Evolutionary conservation across 2,888 invertebrate species (phyloP), one percentile per base, ranked within the genome.

Genomic region (Chromoteleia sp.): DNA sequence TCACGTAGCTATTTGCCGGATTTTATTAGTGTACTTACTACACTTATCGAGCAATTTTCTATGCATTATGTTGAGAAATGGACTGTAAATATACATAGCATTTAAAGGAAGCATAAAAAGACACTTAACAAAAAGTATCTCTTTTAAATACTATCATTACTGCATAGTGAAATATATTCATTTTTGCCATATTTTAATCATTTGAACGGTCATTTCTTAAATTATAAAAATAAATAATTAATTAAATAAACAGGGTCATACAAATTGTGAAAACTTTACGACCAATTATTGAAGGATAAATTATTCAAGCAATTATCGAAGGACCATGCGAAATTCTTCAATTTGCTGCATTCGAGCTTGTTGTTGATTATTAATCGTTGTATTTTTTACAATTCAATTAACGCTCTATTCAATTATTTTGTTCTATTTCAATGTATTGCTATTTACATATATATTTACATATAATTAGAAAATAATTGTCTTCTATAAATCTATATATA

Each of bases 11-110:
- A 54, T 54, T 54, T 8, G 33, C 15, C 5, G n/a, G 15, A 33
- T 54, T 30, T 54, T 54, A 54, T 54, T 54, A 54, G 33, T 33
- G 17, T 30, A 54, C 25, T 50, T 52, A 29, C 29, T 29, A 2
- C 29, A 52, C 14, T 52, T 54, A 33, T 54, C 30, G 8, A 33
- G 52, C 30, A 52, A 52, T 52, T 30, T 29, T 52, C 30, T 15
- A 30, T 52, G 15, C 4, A 52, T 29, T 52, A 52, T 30, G 52
- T 52, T 52, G 52, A n/a, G n/a, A 30, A 52, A 30, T 29, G 8
- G 30, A 2, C 50, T 14, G 50, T 12, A 50, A 50, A 25, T 7
- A 50, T 29, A 12, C 50, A 25, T n/a, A 50, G 50, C 10, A 21
- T 12, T 8, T 29, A 8, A 21, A 43, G 43, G 50, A 50, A 50